Evolutionary conservation across 2,797 vertebrate species (phyloP), one percentile per base, ranked within the genome.

Genomic region (Poeciliopsis paucimaculata): DNA sequence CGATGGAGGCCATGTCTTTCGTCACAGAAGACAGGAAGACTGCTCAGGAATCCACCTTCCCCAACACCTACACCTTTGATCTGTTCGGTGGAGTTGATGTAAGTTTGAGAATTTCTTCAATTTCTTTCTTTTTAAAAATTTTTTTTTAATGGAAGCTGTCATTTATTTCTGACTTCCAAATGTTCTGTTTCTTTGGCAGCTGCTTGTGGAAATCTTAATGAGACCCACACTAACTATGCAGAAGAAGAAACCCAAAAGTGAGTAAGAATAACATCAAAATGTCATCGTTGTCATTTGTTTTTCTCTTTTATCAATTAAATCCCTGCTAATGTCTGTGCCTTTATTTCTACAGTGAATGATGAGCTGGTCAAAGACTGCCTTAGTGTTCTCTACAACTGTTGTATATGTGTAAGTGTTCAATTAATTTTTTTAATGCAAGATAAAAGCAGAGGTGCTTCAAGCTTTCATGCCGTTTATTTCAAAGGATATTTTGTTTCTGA

Each of bases 21-120:
- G 98, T 99, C 77, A 98, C 98, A 36, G 98, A 99, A 92, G 98
- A 99, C 86, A 92, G 97, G 90, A 99, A 98, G 95, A 95, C 95
- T 41, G 96, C 97, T 90, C 98, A 97, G 95, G 97, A 98, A 95
- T 97, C 96, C 89, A 97, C 95, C 86, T 98, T 96, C 84, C 97
- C 97, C 84, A 99, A 99, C 91, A 99, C 98, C 0, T 97, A 99
- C 92, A 98, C 97, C 0, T 99, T 99, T 94, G 98, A 98, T 87
- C 96, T 99, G 77, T 99, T 99, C 91, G 98, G 98, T 91, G 98
- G 98, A 92, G 98, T 99, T 0, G 97, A 99, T 94, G 98, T 99
- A 94, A 98, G 98, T 96, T 55, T 77, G 53, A 81, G 34, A 60
- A 74, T 77, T 3, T 60, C 55, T 23, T 23, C 36, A 39, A 23